Base-by-base conservation (phyloP, 2,113 vertebrate species). In the Sebastes schlegelii region DNA sequence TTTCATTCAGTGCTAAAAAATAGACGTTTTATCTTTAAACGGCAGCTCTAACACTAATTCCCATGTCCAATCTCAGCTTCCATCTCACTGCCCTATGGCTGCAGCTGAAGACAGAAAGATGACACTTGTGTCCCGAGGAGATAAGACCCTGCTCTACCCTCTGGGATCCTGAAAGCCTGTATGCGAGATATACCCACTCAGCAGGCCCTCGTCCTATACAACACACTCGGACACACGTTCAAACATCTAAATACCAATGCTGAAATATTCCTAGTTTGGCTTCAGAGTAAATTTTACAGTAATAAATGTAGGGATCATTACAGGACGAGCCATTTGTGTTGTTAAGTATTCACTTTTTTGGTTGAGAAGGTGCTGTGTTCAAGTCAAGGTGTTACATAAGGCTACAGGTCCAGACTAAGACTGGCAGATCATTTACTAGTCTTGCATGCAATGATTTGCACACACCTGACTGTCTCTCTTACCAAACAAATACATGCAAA, bases 401-500 rank as follows among this genome's bases (percentile, higher is more conserved):
- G 63, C 4, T 54, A 68, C 88, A 86, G 62, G 80, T 75, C 81
- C 43, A 79, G 79, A 81, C 91, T 63, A 60, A 82, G 12, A 83
- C 61, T 43, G n/a, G 79, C 72, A 72, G 75, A 87, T 88, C 54
- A 76, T 79, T 78, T 65, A 84, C 81, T 11, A 21, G 63, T 40
- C 48, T n/a, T 78, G n/a, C 84, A 81, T 86, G 80, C 64, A 79
- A 79, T 21, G 45, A 82, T 88, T 70, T 86, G 76, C 52, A 76
- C 73, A 70, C 87, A 82, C 83, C 67, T 74, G 49, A 11, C 67
- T 23, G n/a, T 68, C 86, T 85, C 78, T 69, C 26, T 64, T 19
- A 34, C 67, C 68, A 89, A 86, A 89, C 76, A 87, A 90, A 90
- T 83, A 49, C 66, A 92, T 68, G 74, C 70, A 86, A 93, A 87